A percentile compares a stretch with the other conserved stretches of the same genome.
phyloP scores from a whole-genome alignment of 2,888 invertebrate genomes.

The Teinopalpus imperialis region DNA sequence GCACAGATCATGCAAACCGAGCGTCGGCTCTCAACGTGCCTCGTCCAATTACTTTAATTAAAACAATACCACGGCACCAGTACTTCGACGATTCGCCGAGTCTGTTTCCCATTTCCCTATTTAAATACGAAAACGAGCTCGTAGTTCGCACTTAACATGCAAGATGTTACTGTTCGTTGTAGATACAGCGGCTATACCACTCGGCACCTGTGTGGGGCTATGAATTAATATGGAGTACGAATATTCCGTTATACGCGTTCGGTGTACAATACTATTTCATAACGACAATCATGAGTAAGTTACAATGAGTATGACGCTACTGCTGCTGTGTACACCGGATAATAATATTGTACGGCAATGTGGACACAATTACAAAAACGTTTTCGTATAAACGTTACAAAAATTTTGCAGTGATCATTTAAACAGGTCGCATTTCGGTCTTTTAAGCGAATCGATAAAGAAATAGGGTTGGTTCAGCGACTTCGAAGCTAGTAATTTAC shows the following conservation, averaged over 20 bases:
- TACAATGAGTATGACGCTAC: constrained; percentile 7
- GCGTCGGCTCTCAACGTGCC: constrained; percentile 74
- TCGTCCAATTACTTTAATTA: constrained; percentile 82
- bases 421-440: constrained; percentile 50
- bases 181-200: constrained; percentile 41
- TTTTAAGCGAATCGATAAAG: constrained; percentile 71
- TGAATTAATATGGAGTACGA: constrained; percentile 29
- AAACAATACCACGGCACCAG: constrained; percentile 78
- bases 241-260: constrained; percentile 14
- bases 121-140: constrained; percentile 81
- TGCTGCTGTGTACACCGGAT: neutral
- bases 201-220: constrained; percentile 45
- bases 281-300: constrained; percentile 4
- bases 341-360: too few relatives aligned
- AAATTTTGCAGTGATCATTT: constrained; percentile 45
- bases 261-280: constrained; percentile 30
- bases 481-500: constrained; percentile 79
- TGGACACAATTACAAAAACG: neutral
- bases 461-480: constrained; percentile 75
- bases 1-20: constrained; percentile 76
- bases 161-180: constrained; percentile 68
- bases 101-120: constrained; percentile 81
- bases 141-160: constrained; percentile 69
- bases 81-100: constrained; percentile 76
- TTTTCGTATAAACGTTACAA: neutral